Percentiles rank a stretch among this genome's conserved stretches.
These are phyloP conservation scores for Netelia inedita DNA, from an alignment of 2,888 invertebrate genomes.

Conservation along the genomic window DNA sequence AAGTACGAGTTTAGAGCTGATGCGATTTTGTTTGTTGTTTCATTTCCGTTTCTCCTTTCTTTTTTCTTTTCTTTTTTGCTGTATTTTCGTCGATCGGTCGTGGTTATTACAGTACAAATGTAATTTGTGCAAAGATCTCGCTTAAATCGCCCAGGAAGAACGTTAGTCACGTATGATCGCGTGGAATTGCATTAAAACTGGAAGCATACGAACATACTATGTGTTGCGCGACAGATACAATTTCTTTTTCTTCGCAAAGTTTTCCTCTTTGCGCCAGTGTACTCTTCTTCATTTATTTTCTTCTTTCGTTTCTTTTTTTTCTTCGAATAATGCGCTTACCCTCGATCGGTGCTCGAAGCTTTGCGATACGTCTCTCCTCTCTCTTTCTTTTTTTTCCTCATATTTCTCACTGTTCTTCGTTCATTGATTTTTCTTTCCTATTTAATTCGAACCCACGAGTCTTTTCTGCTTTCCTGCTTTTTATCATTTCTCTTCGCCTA, in stretches of 20 bases:
- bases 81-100: slow-evolving; percentile 26
- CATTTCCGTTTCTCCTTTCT: neutral
- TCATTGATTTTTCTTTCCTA: slow-evolving; percentile 27
- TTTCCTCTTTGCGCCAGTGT: no score
- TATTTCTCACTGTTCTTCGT: slow-evolving; percentile 23
- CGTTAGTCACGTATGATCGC: slow-evolving; percentile 68
- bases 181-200: slow-evolving; percentile 68
- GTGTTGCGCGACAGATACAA: slow-evolving; percentile 60
- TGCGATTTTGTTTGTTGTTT: slow-evolving; percentile 1
- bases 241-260: slow-evolving; percentile 24
- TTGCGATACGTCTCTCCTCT: slow-evolving; percentile 7
- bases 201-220: slow-evolving; percentile 68
- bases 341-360: neutral
- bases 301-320: neutral
- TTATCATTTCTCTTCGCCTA: slow-evolving; percentile 18
- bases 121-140: slow-evolving; percentile 57
- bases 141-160: slow-evolving; percentile 64
- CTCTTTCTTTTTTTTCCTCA: slow-evolving; percentile 4
- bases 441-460: slow-evolving; percentile 11
- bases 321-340: slow-evolving; percentile 39
- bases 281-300: slow-evolving; percentile 4
- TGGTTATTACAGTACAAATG: slow-evolving; percentile 36
- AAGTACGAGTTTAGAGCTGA: neutral
- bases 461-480: slow-evolving; percentile 25
- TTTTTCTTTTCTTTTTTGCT: neutral